phyloP scores from a whole-genome alignment of 2,797 vertebrate species.

The Ctenopoma kingsleyae region DNA sequence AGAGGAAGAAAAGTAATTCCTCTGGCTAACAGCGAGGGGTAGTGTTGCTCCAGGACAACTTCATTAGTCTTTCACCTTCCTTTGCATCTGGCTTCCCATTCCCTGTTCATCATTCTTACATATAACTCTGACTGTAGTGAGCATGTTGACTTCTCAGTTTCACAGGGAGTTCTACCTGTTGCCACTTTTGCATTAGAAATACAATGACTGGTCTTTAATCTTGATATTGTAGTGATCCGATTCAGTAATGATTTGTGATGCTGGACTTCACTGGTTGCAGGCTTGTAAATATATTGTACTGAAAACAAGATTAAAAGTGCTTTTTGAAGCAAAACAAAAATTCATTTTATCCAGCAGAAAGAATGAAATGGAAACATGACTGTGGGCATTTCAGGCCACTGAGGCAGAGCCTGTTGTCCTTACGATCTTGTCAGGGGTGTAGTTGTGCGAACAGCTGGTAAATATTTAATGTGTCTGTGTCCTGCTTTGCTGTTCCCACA shows the following conservation, averaged over 20 bases:
- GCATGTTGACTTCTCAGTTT: not conserved
- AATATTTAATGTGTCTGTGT: constrained; percentile 70
- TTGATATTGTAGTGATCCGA: too few relatives aligned
- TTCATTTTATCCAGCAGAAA: not conserved
- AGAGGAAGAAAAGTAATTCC: constrained; percentile 59
- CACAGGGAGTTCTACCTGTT: too few relatives aligned
- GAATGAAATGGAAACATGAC: constrained; percentile 3
- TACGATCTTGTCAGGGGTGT: constrained; percentile 42
- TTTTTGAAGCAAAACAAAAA: constrained; percentile 8
- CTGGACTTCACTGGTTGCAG: not conserved
- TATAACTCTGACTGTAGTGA: constrained; percentile 9
- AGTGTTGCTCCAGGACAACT: constrained; percentile 49
- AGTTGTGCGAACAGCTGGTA: constrained; percentile 57
- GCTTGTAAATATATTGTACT: not conserved
- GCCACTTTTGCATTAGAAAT: constrained; percentile 1
- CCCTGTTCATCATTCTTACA: constrained; percentile 1
- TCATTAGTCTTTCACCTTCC: constrained; percentile 37
- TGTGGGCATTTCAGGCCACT: constrained; percentile 34
- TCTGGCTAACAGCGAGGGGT: constrained; percentile 64
- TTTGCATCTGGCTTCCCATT: constrained; percentile 6
- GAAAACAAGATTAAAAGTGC: not conserved
- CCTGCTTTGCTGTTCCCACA: constrained; percentile 58
- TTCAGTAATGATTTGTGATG: not conserved
- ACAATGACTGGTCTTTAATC: not conserved
- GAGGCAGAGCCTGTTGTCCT: constrained; percentile 48